Evolutionary conservation across 2,888 invertebrate genomes (phyloP), one percentile per base, ranked within the genome.

Genomic region (Anoncus sp.): DNA sequence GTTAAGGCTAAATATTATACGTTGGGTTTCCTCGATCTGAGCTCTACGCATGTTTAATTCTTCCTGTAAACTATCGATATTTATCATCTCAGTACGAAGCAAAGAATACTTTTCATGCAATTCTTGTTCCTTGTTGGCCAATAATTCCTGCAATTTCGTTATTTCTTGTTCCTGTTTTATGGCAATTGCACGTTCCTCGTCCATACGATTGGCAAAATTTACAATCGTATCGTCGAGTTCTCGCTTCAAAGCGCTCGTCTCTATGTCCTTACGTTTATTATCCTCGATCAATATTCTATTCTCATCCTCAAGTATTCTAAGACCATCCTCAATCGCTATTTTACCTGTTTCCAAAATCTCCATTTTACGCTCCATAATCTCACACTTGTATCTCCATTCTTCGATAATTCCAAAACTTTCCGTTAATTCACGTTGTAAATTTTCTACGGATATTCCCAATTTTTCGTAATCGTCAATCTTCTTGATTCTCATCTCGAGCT

Each of bases 1-100:
- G 4, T 79, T 84, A 20, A 86, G 51, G 1, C 74, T 79, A 91
- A 55, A 91, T 91, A 92, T 92, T 88, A 81, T 93, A 92, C 78
- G 93, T 93, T 92, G 93, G 92, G 89, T 93, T 92, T 89, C 94
- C 31, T 83, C 70, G 5, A 85, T 55, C 92, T 63, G 93, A 91
- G 81, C 93, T 92, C 88, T 93, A 92, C 62, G 93, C 91, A 89
- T 93, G 90, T 7, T 89, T 80, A 84, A 89, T 89, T 74, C 93
- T 87, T 84, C 92, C 86, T 71, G 92, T 87, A 83, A 93, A 89
- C 67, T 82, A 3, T 90, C 86, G 60, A 87, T 85, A 1, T 57
- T 79, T n/a, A 85, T 84, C 81, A 86, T 83, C 47, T 86, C 85
- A 43, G 83, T 85, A 74, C 86, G 87, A 35, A 88, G 72, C 35